Evolutionary conservation across 2,113 vertebrate species (phyloP).

Genomic region (Grammatotria lemairii): DNA sequence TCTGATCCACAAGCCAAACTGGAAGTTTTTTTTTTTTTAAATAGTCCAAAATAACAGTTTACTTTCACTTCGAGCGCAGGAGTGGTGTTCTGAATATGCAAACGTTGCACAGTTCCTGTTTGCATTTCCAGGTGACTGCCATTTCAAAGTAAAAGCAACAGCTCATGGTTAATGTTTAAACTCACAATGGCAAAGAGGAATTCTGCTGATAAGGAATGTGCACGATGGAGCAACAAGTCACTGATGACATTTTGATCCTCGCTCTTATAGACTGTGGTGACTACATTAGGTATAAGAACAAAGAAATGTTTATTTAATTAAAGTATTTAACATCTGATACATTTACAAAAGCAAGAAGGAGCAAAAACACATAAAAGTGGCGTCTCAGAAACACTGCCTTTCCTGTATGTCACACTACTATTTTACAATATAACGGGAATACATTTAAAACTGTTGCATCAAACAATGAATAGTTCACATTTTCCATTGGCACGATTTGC

Average conservation of each 20-base stretch:
- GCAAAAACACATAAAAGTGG: not conserved
- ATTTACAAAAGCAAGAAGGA: not conserved
- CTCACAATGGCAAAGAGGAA: conserved; percentile 2
- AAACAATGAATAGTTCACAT: not conserved
- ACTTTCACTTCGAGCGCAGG: not conserved
- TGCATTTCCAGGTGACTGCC: not conserved
- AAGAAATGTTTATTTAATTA: not conserved
- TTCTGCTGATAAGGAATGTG: conserved; percentile 2
- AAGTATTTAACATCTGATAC: not conserved
- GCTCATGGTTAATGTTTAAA: conserved; percentile 66
- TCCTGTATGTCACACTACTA: not conserved
- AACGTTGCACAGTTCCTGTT: not conserved
- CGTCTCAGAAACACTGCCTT: not conserved
- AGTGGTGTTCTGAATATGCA: not conserved
- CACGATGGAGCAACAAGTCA: not conserved
- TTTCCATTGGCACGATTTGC: not conserved
- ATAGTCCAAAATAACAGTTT: not conserved
- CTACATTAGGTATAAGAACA: not conserved
- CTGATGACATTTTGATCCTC: not conserved
- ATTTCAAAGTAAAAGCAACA: not conserved
- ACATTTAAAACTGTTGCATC: not conserved
- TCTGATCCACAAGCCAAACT: not conserved
- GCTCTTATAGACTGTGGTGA: not conserved
- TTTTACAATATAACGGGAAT: not conserved
- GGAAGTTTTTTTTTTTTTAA: not conserved